These are phyloP conservation scores for Aphodius granarius DNA, from an alignment of 2,888 invertebrate genomes.

Conservation along the genomic window DNA sequence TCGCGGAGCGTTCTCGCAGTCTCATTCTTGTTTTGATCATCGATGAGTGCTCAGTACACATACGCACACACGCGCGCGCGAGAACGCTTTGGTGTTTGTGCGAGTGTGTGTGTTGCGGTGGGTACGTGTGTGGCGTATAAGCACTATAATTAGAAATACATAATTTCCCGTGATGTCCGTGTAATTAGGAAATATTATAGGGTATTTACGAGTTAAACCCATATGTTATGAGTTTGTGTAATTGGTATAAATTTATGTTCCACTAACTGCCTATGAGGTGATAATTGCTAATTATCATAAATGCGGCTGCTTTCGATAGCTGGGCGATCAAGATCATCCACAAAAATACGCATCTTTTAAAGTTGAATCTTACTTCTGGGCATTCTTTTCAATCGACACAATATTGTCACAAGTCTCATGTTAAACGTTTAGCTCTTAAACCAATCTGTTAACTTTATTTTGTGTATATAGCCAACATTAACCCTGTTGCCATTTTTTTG, in stretches of 20 bases:
- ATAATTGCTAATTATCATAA: conserved; percentile 18
- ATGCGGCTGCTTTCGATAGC: conserved; percentile 8
- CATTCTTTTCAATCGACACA: no score
- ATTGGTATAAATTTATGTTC: conserved; percentile 20
- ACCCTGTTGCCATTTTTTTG: no score
- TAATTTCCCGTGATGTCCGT: conserved; percentile 12
- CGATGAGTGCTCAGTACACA: neutral
- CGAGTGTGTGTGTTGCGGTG: neutral
- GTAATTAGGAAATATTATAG: conserved; percentile 19
- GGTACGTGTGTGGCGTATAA: conserved; percentile 8
- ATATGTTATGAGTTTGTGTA: conserved; percentile 12
- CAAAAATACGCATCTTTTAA: neutral
- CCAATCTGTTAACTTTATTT: no score
- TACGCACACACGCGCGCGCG: neutral
- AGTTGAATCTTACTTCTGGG: no score
- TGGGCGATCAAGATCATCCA: neutral
- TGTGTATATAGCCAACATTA: no score
- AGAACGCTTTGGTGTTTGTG: neutral
- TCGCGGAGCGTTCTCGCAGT: neutral
- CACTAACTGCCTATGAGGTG: conserved; percentile 13
- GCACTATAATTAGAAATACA: conserved; percentile 14
- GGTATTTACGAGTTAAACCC: conserved; percentile 12
- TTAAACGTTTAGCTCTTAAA: no score
- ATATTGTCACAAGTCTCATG: no score
- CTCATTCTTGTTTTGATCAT: neutral